These are phyloP conservation scores for Shargacucullia verbasci DNA, from an alignment of 2,888 invertebrate species.

Conservation along the genomic window DNA sequence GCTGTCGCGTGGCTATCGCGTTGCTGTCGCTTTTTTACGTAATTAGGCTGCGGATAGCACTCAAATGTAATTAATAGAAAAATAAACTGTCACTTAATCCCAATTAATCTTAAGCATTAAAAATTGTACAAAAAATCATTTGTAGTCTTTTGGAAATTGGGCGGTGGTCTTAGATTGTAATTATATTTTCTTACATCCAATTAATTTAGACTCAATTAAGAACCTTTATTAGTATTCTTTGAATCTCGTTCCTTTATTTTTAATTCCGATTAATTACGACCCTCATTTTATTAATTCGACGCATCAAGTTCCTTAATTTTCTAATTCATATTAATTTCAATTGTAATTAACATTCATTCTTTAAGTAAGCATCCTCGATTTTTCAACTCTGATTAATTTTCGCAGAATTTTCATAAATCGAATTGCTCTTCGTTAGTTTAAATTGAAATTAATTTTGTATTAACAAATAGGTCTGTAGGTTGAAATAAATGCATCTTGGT, in stretches of 20 bases:
- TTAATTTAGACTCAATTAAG: slow-evolving; percentile 11
- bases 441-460: slow-evolving; percentile 24
- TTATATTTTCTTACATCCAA: slow-evolving; percentile 2
- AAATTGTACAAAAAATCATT: no score
- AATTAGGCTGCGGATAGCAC: no score
- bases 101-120: no score
- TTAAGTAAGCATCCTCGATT: slow-evolving; percentile 23
- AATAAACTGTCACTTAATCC: no score
- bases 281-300: slow-evolving; percentile 31
- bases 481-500: slow-evolving; percentile 16
- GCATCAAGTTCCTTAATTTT: slow-evolving; percentile 32
- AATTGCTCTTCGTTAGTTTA: slow-evolving; percentile 13
- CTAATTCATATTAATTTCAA: slow-evolving; percentile 43
- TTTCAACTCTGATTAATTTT: slow-evolving; percentile 34
- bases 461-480: slow-evolving; percentile 4
- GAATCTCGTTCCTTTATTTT: slow-evolving; percentile 22
- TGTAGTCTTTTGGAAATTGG: no score
- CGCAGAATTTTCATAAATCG: slow-evolving; percentile 26
- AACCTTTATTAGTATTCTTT: slow-evolving; percentile 5
- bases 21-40: no score
- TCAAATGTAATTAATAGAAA: no score
- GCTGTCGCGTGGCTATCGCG: no score
- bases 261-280: slow-evolving; percentile 39
- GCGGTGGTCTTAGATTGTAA: no score
- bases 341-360: slow-evolving; percentile 32